Conservation (phyloP, 2,797 vertebrate genomes). For the Eutrigla gurnardus region DNA sequence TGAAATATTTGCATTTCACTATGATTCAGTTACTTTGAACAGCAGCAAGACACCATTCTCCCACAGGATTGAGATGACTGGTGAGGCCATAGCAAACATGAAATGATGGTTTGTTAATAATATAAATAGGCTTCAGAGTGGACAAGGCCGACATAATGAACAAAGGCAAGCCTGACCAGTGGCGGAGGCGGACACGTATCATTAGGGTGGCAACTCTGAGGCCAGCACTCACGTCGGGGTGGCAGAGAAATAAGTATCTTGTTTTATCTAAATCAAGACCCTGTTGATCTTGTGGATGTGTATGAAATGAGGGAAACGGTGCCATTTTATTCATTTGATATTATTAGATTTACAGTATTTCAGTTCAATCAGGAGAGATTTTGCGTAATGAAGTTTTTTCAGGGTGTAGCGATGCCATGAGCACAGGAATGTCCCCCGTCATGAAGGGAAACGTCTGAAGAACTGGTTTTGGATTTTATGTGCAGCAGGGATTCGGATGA, state of each 20-base stretch:
- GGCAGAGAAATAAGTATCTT: neutral
- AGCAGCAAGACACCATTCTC: neutral
- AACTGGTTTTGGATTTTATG: neutral
- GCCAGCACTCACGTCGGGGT: neutral
- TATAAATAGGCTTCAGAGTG: constrained; percentile 38
- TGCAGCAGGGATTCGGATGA: neutral
- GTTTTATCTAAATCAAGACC: neutral
- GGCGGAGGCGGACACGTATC: neutral
- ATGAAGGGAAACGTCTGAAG: neutral
- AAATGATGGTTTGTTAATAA: constrained; percentile 38
- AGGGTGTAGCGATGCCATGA: neutral
- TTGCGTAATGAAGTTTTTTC: neutral
- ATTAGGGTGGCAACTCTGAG: neutral
- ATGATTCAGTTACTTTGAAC: neutral
- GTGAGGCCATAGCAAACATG: constrained; percentile 1
- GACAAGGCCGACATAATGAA: constrained; percentile 34
- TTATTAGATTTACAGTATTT: neutral
- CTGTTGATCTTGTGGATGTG: neutral
- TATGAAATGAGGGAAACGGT: neutral
- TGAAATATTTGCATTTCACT: constrained; percentile 7
- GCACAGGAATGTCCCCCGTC: neutral
- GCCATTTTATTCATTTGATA: neutral
- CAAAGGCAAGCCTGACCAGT: constrained; percentile 18
- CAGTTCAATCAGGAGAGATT: neutral
- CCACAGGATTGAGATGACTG: neutral